Evolutionary conservation across 2,888 invertebrate species (phyloP).

Genomic region (Aricia artaxerxes): DNA sequence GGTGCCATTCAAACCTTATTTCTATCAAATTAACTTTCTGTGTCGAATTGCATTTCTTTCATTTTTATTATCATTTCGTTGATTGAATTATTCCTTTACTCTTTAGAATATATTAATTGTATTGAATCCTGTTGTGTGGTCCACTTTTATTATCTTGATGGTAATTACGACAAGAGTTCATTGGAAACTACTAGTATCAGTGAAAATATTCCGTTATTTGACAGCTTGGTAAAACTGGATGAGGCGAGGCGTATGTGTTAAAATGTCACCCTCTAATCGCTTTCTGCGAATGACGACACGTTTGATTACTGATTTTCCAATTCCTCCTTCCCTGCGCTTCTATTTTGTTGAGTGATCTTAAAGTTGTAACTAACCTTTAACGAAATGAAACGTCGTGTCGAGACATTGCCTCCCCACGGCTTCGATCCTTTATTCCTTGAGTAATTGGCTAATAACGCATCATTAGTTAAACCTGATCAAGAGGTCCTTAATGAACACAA

Average conservation of each 20-base stretch:
- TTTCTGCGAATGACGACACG: no score
- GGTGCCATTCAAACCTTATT: conserved; percentile 31
- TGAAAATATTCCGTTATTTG: no score
- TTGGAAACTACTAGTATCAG: no score
- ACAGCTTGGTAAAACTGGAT: background rate
- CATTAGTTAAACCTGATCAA: conserved; percentile 37
- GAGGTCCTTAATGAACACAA: conserved; percentile 39
- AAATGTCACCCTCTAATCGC: no score
- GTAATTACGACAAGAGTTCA: background rate
- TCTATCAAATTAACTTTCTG: conserved; percentile 31
- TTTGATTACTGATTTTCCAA: no score
- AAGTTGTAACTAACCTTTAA: no score
- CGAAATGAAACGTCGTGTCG: background rate
- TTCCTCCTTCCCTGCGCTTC: no score
- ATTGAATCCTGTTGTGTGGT: conserved; percentile 24
- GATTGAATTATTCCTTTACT: conserved; percentile 18
- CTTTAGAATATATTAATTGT: background rate
- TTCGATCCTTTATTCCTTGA: background rate
- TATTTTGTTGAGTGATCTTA: no score
- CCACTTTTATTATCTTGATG: background rate
- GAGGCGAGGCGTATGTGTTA: no score
- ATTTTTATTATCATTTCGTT: conserved; percentile 17
- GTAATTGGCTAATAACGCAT: conserved; percentile 44
- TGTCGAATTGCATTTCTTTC: conserved; percentile 29
- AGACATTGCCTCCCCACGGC: background rate